Percentiles rank a stretch among this genome's conserved stretches.
Evolutionary conservation across 2,888 invertebrate species (phyloP).

Genomic region (Oscheius sp.): DNA sequence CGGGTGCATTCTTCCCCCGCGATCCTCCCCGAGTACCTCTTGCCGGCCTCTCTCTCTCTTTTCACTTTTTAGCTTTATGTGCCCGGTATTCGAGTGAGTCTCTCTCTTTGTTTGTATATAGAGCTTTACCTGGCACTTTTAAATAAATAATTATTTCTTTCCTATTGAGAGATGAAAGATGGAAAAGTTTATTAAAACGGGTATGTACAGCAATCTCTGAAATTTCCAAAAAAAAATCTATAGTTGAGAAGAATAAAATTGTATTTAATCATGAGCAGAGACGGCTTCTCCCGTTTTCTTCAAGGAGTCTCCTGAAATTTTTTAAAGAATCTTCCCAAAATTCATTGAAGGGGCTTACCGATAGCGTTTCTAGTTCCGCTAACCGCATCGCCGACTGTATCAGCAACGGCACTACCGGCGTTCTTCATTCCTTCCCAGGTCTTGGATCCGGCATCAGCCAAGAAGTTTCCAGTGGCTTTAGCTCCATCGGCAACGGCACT

Average conservation of each 20-base stretch:
- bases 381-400: too few species aligned
- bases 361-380: too few species aligned
- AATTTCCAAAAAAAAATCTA: too few species aligned
- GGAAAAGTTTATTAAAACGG: not conserved
- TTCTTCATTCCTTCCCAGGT: constrained; percentile 24
- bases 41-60: not conserved
- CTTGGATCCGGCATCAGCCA: not conserved
- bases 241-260: not conserved
- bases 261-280: constrained; percentile 6
- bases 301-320: constrained; percentile 27
- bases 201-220: constrained; percentile 13
- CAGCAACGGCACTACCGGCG: constrained; percentile 34
- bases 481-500: constrained; percentile 27
- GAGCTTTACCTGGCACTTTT: constrained; percentile 26
- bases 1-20: constrained; percentile 3
- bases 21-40: constrained; percentile 30
- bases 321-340: not conserved
- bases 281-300: constrained; percentile 33
- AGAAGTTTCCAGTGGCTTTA: constrained; percentile 14
- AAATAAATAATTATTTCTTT: not conserved
- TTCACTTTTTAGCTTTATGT: constrained; percentile 21
- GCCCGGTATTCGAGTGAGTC: constrained; percentile 23
- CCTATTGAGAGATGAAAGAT: not conserved
- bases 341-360: too few species aligned
- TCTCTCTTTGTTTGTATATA: constrained; percentile 19